Percentiles rank a stretch among this genome's conserved stretches.
Evolutionary conservation across 35 echinoderm and acorn worm genomes (phyloP).

Genomic region (Apostichopus japonicus): DNA sequence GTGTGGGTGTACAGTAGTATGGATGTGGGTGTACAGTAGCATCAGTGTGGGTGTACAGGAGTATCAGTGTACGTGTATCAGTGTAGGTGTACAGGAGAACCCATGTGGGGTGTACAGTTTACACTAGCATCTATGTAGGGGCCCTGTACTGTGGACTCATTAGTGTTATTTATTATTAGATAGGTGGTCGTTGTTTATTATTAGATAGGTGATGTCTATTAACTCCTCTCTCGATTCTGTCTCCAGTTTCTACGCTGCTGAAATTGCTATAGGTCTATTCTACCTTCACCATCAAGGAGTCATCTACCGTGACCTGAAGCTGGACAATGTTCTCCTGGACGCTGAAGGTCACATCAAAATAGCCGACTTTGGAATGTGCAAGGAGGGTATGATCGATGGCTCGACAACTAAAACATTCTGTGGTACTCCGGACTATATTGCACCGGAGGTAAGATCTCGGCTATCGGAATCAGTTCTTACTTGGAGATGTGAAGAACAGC

Average conservation of each 20-base stretch:
- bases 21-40: no score
- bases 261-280: slow-evolving; percentile 93
- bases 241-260: slow-evolving; percentile 64
- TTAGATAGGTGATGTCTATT: background rate
- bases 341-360: slow-evolving; percentile 98
- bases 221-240: background rate
- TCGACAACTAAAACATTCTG: slow-evolving; percentile 95
- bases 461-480: no score
- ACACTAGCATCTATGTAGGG: no score
- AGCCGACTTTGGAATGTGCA: slow-evolving; percentile 99
- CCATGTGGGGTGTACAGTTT: no score
- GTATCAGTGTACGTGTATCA: no score
- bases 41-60: no score
- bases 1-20: no score
- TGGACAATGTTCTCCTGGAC: slow-evolving; percentile 95
- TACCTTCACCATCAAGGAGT: slow-evolving; percentile 91
- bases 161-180: no score
- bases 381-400: slow-evolving; percentile 85
- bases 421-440: slow-evolving; percentile 98
- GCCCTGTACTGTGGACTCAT: no score
- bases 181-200: background rate
- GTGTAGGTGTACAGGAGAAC: no score
- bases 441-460: slow-evolving; percentile 79
- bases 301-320: slow-evolving; percentile 91
- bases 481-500: no score